phyloP scores from a whole-genome alignment of 2,888 invertebrate genomes.

The Trachelus troglodyta region DNA sequence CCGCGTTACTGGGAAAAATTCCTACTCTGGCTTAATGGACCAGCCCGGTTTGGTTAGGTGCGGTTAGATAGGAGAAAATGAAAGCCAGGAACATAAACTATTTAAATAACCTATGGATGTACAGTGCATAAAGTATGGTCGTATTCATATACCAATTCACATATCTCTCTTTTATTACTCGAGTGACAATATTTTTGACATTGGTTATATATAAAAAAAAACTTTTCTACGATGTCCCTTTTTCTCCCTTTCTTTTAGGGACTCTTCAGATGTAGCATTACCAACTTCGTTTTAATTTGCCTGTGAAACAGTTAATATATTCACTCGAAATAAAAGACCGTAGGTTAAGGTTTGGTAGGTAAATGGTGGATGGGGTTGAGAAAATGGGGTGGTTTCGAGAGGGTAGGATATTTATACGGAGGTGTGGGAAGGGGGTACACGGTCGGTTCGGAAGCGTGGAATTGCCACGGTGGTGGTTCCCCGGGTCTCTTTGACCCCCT shows the following conservation, averaged over 20 bases:
- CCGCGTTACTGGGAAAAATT: too few relatives aligned
- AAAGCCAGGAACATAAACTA: too few relatives aligned
- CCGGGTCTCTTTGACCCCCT: conserved; percentile 35
- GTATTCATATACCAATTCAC: too few relatives aligned
- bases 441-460: not conserved
- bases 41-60: too few relatives aligned
- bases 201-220: too few relatives aligned
- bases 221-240: not conserved
- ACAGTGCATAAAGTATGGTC: too few relatives aligned
- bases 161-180: too few relatives aligned
- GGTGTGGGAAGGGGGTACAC: not conserved
- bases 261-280: conserved; percentile 30
- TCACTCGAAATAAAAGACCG: conserved; percentile 42
- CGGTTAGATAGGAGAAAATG: too few relatives aligned
- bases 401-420: conserved; percentile 2
- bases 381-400: not conserved
- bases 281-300: conserved; percentile 45
- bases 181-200: too few relatives aligned
- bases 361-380: conserved; percentile 1
- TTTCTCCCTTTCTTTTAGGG: conserved; percentile 20
- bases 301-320: conserved; percentile 41
- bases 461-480: conserved; percentile 17
- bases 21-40: too few relatives aligned
- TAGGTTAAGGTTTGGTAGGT: conserved; percentile 8
- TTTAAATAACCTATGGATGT: too few relatives aligned